Conservation (phyloP, 2,113 vertebrate species). For the Panthera tigris region DNA sequence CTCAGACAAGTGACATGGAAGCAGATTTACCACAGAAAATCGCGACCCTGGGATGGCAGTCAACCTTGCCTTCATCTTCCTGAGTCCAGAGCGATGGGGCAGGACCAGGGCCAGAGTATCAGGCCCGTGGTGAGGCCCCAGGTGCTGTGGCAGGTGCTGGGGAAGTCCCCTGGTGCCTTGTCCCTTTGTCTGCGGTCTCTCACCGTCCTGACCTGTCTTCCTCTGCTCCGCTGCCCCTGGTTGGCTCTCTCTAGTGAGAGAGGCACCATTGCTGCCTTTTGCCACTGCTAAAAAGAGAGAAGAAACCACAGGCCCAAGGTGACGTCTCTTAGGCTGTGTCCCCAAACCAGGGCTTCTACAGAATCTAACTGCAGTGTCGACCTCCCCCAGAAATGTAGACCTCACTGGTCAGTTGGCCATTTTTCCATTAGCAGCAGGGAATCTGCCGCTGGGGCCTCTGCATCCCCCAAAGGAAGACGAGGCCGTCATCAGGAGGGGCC, state of each 20-base stretch:
- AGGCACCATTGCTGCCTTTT: background rate
- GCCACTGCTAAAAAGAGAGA: background rate
- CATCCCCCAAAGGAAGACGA: background rate
- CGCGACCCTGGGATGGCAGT: background rate
- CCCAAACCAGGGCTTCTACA: background rate
- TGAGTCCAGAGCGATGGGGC: background rate
- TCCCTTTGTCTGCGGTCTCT: background rate
- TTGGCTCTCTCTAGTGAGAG: background rate
- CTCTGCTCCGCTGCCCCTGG: background rate
- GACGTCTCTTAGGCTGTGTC: background rate
- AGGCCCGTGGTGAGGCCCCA: background rate
- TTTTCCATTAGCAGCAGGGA: background rate
- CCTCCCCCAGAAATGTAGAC: background rate
- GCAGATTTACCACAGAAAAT: too few relatives aligned
- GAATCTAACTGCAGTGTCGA: background rate
- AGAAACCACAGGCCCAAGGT: background rate
- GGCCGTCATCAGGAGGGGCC: background rate
- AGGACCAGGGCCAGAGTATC: background rate
- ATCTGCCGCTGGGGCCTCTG: background rate
- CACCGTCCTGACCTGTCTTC: background rate
- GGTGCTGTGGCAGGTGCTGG: background rate
- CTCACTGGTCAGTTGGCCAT: background rate
- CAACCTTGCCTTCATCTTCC: background rate
- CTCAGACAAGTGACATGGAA: too few relatives aligned
- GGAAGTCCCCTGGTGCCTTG: background rate